Evolutionary conservation across 2,797 vertebrate genomes (phyloP), one percentile per base, ranked within the genome.

Genomic region (Oreonectes daqikongensis): DNA sequence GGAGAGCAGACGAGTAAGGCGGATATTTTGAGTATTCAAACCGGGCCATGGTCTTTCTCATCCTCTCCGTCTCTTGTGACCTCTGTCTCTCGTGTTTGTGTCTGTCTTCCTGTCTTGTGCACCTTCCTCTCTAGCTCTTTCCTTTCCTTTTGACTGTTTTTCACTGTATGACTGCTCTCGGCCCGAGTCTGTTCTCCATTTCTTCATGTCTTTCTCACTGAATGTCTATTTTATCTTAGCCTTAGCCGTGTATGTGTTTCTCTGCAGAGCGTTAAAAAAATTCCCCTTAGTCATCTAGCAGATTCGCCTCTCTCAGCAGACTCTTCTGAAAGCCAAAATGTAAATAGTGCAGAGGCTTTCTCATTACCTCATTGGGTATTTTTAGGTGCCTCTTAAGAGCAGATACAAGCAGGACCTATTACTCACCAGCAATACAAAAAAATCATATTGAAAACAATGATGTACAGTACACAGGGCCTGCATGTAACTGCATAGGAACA

Each of bases 261-360:
- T 46, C 14, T 69, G 32, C 40, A 64, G 63, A 72, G 38, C 40
- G 57, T 81, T 74, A 78, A 80, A 75, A 87, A 88, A 76, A 78
- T 88, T 80, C 84, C 89, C 80, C 84, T 80, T 71, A 84, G 88
- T 86, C 86, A 86, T 82, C 85, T 85, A 81, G 82, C 77, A 40
- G 82, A 88, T 84, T 87, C 79, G 75, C 71, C 84, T 74, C 78
- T 78, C 84, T 79, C 73, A 63, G 83, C 66, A 81, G 71, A 78
- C 81, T 79, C 86, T 78, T 69, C 89, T 83, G 44, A 60, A 75
- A 72, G 61, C 18, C 81, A 90, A 87, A 91, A 90, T 90, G 90
- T 91, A 92, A 91, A 92, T 88, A 91, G 85, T 90, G 87, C 85
- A 84, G 83, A 85, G 87, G 86, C 91, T 91, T 92, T 92, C 89